Conservation (phyloP, 2,888 invertebrate species). For the Linyphia triangularis region DNA sequence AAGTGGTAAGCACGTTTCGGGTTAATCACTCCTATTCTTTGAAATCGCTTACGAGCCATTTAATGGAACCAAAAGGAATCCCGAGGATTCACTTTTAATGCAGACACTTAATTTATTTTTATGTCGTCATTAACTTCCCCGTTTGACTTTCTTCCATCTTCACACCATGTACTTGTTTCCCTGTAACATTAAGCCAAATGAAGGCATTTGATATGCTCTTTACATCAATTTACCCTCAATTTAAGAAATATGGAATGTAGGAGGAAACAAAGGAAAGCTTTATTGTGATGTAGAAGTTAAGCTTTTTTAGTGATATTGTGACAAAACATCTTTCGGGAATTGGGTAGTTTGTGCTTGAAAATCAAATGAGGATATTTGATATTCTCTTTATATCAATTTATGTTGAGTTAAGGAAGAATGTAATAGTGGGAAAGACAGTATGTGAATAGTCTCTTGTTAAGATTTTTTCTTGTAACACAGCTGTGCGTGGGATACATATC, state of each 20-base stretch:
- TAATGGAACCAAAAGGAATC: slow-evolving; percentile 17
- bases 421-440: too few relatives aligned
- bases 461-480: too few relatives aligned
- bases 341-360: too few relatives aligned
- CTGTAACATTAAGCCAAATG: background rate
- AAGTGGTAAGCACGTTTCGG: slow-evolving; percentile 39
- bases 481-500: too few relatives aligned
- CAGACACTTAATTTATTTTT: slow-evolving; percentile 59
- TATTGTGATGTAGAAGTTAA: too few relatives aligned
- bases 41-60: slow-evolving; percentile 49
- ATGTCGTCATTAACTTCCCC: slow-evolving; percentile 32
- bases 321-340: too few relatives aligned
- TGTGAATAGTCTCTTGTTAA: too few relatives aligned
- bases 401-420: too few relatives aligned
- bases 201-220: background rate
- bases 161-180: background rate
- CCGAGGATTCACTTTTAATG: slow-evolving; percentile 51
- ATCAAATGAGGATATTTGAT: too few relatives aligned
- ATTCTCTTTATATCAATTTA: too few relatives aligned
- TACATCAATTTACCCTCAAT: background rate
- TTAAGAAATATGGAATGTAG: background rate
- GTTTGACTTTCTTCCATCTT: slow-evolving; percentile 4
- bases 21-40: slow-evolving; percentile 63
- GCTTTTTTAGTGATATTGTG: too few relatives aligned
- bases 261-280: too few relatives aligned